Evolutionary conservation across 53 echinoderm and acorn worm species (phyloP).

Genomic region (Astropecten irregularis): DNA sequence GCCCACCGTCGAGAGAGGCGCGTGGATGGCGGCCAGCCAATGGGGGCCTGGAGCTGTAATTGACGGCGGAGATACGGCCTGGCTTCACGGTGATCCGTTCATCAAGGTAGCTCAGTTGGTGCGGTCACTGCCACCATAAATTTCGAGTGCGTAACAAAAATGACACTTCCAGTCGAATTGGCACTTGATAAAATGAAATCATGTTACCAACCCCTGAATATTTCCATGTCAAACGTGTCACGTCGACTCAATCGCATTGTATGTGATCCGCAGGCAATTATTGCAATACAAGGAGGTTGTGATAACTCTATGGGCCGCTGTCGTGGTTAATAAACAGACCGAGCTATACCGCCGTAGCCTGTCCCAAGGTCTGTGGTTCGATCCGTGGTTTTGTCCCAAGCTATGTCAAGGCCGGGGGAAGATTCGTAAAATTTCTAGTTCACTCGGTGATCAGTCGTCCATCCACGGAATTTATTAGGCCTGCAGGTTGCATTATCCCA

Average conservation of each 20-base stretch:
- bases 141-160: too few species aligned
- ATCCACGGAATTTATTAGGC: too few species aligned
- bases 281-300: neutral
- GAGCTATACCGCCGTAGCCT: too few species aligned
- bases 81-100: neutral
- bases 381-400: slow-evolving; percentile 24
- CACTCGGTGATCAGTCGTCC: neutral
- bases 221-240: neutral
- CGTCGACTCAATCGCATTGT: neutral
- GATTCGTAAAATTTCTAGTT: neutral
- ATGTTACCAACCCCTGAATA: neutral
- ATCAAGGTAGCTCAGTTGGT: neutral
- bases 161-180: too few species aligned
- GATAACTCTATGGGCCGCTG: neutral
- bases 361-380: slow-evolving; percentile 25
- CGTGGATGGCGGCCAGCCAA: neutral
- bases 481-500: too few species aligned
- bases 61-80: neutral
- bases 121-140: neutral
- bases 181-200: neutral
- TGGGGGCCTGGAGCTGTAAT: neutral
- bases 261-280: neutral
- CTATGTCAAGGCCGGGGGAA: slow-evolving; percentile 23
- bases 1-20: neutral
- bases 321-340: too few species aligned